These are phyloP conservation scores for Drosophila putrida DNA, from an alignment of 2,888 invertebrate genomes.

Conservation along the genomic window DNA sequence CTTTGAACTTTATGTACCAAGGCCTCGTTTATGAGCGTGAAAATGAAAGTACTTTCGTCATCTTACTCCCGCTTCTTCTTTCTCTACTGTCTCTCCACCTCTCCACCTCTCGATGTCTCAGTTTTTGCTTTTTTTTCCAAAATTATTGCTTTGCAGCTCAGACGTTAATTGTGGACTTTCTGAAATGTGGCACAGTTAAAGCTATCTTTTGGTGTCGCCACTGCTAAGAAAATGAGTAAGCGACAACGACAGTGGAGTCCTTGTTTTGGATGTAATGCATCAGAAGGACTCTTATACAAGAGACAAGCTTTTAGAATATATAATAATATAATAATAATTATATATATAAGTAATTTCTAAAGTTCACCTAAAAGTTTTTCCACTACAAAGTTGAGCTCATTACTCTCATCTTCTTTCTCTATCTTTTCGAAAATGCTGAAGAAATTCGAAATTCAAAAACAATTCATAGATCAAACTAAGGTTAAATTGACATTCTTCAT, in stretches of 20 bases:
- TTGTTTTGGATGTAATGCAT: constrained; percentile 3
- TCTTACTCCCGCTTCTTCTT: constrained; percentile 18
- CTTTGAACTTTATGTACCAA: constrained; percentile 56
- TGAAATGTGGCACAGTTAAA: constrained; percentile 69
- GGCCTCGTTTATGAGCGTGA: constrained; percentile 71
- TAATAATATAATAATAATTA: too few relatives aligned
- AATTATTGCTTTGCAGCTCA: constrained; percentile 63
- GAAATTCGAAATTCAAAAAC: too few relatives aligned
- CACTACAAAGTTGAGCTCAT: too few relatives aligned
- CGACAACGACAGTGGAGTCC: constrained; percentile 4
- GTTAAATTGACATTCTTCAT: too few relatives aligned
- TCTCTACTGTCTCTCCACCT: constrained; percentile 5
- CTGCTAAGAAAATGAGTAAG: constrained; percentile 53
- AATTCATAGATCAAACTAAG: too few relatives aligned
- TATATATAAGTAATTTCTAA: too few relatives aligned
- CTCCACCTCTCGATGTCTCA: constrained; percentile 5
- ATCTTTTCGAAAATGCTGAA: too few relatives aligned
- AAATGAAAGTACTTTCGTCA: constrained; percentile 78
- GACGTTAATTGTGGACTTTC: constrained; percentile 62
- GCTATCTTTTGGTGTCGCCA: constrained; percentile 25
- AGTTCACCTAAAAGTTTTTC: too few relatives aligned
- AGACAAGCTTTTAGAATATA: too few relatives aligned
- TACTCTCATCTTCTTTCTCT: too few relatives aligned
- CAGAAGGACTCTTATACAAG: too few relatives aligned
- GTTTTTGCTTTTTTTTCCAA: constrained; percentile 20